These are phyloP conservation scores for Stomatorhinus walkeri DNA, from an alignment of 2,797 vertebrate genomes.

Conservation along the genomic window DNA sequence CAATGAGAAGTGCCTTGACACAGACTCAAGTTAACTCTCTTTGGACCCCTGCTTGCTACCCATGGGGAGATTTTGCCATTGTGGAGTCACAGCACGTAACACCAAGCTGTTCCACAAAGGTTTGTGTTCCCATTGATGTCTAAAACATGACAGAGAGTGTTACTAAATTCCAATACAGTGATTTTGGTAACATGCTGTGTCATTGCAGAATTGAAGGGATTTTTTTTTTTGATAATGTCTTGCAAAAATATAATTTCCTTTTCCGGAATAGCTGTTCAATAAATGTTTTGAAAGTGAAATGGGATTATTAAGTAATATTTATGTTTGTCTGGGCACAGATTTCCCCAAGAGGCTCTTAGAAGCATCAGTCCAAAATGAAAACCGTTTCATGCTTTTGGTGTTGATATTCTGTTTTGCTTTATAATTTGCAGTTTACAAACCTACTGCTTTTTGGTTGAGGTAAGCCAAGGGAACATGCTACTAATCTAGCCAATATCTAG, in stretches of 20 bases:
- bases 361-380: background rate
- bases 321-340: background rate
- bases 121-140: background rate
- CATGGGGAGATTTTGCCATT: background rate
- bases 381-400: constrained; percentile 1
- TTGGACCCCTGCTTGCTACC: background rate
- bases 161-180: background rate
- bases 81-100: background rate
- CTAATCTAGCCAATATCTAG: background rate
- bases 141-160: background rate
- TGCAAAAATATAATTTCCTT: background rate
- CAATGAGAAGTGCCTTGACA: background rate
- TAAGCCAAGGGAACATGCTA: background rate
- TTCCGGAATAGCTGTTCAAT: background rate
- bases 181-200: background rate
- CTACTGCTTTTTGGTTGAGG: background rate
- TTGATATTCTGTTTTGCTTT: constrained; percentile 3
- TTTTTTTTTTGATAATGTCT: background rate
- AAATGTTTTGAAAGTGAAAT: background rate
- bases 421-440: background rate
- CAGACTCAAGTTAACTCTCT: background rate
- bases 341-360: background rate
- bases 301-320: background rate
- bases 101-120: background rate
- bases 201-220: background rate